Percentiles rank a stretch among this genome's conserved stretches.
Evolutionary conservation across 1,140 invertebrate genomes (phyloP).

Genomic region (Scylla paramamosain): DNA sequence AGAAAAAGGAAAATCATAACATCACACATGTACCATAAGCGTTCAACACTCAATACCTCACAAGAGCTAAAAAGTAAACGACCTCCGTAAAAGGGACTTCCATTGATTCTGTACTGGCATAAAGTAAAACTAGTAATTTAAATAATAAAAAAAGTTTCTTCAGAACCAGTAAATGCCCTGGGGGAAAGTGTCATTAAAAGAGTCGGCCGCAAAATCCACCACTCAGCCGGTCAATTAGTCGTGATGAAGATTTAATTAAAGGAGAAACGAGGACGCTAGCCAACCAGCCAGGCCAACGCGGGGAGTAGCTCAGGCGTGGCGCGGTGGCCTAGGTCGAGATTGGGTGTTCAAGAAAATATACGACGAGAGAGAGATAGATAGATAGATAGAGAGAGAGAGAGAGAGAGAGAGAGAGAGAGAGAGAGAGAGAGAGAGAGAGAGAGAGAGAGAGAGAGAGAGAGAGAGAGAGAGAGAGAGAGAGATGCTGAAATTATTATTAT

Average conservation of each 20-base stretch:
- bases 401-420: not conserved
- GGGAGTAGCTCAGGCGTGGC: not conserved
- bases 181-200: not conserved
- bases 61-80: no score
- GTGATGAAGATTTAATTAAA: constrained; percentile 15
- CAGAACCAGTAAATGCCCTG: not conserved
- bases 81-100: no score
- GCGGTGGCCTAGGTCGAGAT: not conserved
- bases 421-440: not conserved
- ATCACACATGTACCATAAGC: no score
- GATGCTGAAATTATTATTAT: not conserved
- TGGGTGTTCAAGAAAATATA: not conserved
- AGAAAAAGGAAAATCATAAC: no score
- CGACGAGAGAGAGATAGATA: not conserved
- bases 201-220: not conserved
- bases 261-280: not conserved
- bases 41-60: no score
- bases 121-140: no score
- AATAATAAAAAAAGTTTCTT: no score
- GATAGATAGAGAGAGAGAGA: no score
- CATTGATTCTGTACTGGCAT: no score
- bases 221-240: not conserved
- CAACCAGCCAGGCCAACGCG: not conserved
- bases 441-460: not conserved
- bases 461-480: not conserved